A percentile compares a stretch with the other conserved stretches of the same genome.
These are phyloP conservation scores for Bacillus rossius DNA, from an alignment of 1,140 invertebrate species.

Conservation along the genomic window DNA sequence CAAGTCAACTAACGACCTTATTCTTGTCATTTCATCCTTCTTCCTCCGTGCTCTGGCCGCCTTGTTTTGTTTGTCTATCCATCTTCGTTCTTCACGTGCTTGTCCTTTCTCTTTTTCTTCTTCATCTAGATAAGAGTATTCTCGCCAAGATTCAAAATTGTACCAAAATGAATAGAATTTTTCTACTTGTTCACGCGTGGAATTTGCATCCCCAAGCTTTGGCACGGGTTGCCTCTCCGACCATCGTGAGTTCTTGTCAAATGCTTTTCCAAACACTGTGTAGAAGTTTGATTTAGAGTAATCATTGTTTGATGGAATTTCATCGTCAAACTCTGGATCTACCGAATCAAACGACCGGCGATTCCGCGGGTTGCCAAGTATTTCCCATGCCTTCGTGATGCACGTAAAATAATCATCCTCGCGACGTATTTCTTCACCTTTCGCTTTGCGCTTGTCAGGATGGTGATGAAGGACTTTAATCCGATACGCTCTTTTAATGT, in stretches of 20 bases:
- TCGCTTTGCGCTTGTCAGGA: constrained; percentile 92
- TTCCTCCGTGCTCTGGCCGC: constrained; percentile 83
- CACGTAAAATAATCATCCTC: constrained; percentile 98
- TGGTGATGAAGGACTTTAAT: constrained; percentile 92
- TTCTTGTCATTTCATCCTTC: constrained; percentile 93
- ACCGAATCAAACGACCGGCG: constrained; percentile 92
- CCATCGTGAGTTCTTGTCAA: constrained; percentile 89
- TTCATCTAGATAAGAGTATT: constrained; percentile 98
- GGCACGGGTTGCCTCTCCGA: constrained; percentile 86
- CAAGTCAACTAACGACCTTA: constrained; percentile 85
- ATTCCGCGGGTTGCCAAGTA: constrained; percentile 72
- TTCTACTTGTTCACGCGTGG: constrained; percentile 69
- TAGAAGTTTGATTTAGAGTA: constrained; percentile 79
- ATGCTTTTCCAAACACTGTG: constrained; percentile 66
- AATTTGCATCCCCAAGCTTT: constrained; percentile 68
- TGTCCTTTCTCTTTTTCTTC: constrained; percentile 97
- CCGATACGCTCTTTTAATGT: constrained; percentile 88
- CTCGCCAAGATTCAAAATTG: constrained; percentile 97
- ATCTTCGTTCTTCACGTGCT: constrained; percentile 86
- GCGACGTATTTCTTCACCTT: constrained; percentile 73
- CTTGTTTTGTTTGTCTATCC: constrained; percentile 98
- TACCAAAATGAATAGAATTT: constrained; percentile 92
- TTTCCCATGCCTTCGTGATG: constrained; percentile 97
- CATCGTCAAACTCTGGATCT: constrained; percentile 91
- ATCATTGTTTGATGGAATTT: constrained; percentile 66